Percentiles rank a stretch among this genome's conserved stretches.
Evolutionary conservation across 2,888 invertebrate species (phyloP).

Genomic region (Lingula anatina): DNA sequence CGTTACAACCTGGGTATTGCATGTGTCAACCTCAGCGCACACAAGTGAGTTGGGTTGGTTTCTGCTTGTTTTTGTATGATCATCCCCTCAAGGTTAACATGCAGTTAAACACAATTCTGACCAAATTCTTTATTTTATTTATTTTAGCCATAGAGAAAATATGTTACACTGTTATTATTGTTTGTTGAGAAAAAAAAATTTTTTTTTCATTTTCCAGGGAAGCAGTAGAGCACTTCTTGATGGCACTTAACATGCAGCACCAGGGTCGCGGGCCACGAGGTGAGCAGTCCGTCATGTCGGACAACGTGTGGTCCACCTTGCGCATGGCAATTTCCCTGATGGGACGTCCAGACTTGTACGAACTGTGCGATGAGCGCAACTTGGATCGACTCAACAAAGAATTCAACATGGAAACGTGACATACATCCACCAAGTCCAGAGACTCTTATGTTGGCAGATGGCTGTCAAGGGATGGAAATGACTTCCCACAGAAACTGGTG

Average conservation of each 20-base stretch:
- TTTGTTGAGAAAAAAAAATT: too few relatives aligned
- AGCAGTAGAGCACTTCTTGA: slow-evolving; percentile 91
- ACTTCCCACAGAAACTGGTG: too few relatives aligned
- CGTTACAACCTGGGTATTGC: slow-evolving; percentile 97
- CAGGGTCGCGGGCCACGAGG: slow-evolving; percentile 59
- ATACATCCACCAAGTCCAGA: too few relatives aligned
- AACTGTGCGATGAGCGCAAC: slow-evolving; percentile 57
- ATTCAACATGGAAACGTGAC: slow-evolving; percentile 34
- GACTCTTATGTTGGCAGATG: too few relatives aligned
- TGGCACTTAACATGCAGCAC: slow-evolving; percentile 87
- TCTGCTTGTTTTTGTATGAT: neutral
- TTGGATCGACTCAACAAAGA: slow-evolving; percentile 45
- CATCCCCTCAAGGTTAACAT: neutral
- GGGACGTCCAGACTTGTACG: slow-evolving; percentile 59
- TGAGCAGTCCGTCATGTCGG: slow-evolving; percentile 65
- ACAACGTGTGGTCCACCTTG: slow-evolving; percentile 90
- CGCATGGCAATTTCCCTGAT: slow-evolving; percentile 80
- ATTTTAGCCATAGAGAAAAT: too few relatives aligned
- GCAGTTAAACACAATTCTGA: neutral
- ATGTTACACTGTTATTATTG: neutral
- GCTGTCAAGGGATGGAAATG: too few relatives aligned
- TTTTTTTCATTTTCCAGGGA: slow-evolving; percentile 59
- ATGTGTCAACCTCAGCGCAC: slow-evolving; percentile 90
- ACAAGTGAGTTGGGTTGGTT: slow-evolving; percentile 57
- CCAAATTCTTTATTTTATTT: too few relatives aligned